Evolutionary conservation across 2,888 invertebrate genomes (phyloP).

Genomic region (Cephus pygmeus): DNA sequence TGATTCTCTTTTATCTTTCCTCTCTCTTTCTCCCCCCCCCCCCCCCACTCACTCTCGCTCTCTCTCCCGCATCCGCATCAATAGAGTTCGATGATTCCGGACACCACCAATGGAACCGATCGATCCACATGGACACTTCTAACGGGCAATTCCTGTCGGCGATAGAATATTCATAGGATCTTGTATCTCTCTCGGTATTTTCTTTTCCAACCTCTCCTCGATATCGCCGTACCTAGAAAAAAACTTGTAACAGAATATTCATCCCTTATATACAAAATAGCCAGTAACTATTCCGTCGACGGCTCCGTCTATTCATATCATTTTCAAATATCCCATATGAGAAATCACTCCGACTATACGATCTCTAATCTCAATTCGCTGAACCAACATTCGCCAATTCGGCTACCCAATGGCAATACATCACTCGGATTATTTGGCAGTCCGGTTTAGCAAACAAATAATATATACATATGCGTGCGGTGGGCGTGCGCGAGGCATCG

Average conservation of each 20-base stretch:
- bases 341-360: not conserved
- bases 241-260: not conserved
- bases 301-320: not conserved
- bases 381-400: not conserved
- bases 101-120: not conserved
- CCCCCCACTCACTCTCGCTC: not conserved
- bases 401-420: not conserved
- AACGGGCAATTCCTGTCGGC: not conserved
- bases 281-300: not conserved
- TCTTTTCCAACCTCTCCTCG: not conserved
- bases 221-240: not conserved
- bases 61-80: not conserved
- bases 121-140: not conserved
- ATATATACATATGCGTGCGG: not conserved
- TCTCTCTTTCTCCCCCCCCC: too few species aligned
- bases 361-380: not conserved
- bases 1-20: not conserved
- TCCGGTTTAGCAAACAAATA: not conserved
- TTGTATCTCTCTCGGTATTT: not conserved
- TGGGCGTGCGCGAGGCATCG: not conserved
- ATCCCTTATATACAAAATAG: not conserved
- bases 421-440: constrained; percentile 1
- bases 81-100: not conserved
- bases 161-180: not conserved
- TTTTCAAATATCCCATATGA: not conserved